Evolutionary conservation across 2,888 invertebrate genomes (phyloP), one percentile per base, ranked within the genome.

Genomic region (Polyommatus iphigenia): DNA sequence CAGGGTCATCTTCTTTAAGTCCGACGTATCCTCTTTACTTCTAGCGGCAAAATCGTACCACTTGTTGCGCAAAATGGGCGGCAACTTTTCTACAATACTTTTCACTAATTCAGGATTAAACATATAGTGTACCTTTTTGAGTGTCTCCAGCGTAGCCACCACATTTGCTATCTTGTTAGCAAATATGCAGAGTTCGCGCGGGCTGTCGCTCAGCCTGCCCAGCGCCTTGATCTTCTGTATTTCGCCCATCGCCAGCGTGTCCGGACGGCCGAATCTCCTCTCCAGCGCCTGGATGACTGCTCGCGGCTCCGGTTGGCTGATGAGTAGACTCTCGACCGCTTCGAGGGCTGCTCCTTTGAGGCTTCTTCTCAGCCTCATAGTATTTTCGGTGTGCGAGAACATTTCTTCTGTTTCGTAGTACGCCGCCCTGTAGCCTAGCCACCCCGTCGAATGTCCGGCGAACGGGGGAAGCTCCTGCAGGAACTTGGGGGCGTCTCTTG

Each of bases 161-260:
- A 41, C 20, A 73, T 73, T 73, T 20, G 50, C 73, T 3, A 73
- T 46, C n/a, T 73, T 73, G 73, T 41, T 73, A 0, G 73, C 50
- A 8, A 67, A 71, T 24, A 71, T 24, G 24, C 67, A 71, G 2
- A 29, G 13, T 5, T 71, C 67, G 29, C 67, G 20, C 67, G 24
- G 20, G 10, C 15, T 67, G 67, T 67, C 67, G 15, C 15, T 50
- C 15, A 50, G 50, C 18, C 18, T 54, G 50, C 18, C 5, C 50
- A 15, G 18, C 50, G 50, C 15, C 50, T 1, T 54, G 13, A 54
- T 54, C 5, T 54, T 54, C 50, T 54, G 50, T 54, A 54, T 54
- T 54, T 54, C 18, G 6, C 6, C 18, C 54, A n/a, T 54, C 18
- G 18, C 54, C 6, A 54, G 18, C 18, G 54, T 18, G n/a, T 54